phyloP scores from a whole-genome alignment of 1,140 invertebrate genomes.

The Listronotus oregonensis region DNA sequence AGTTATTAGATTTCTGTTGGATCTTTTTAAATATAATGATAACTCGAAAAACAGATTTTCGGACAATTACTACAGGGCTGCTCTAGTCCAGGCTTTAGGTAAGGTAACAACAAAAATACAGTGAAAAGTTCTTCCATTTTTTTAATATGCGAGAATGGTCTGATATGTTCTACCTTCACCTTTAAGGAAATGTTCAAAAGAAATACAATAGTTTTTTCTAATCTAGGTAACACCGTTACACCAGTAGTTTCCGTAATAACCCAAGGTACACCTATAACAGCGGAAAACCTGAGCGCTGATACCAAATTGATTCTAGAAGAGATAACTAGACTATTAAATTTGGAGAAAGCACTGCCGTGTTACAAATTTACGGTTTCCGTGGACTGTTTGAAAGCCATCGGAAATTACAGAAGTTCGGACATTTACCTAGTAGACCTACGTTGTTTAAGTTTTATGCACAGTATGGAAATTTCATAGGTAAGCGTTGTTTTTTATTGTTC shows the following conservation, averaged over 20 bases:
- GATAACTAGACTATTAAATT: conserved; percentile 82
- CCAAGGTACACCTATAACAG: conserved; percentile 79
- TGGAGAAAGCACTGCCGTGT: conserved; percentile 93
- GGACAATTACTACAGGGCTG: conserved; percentile 85
- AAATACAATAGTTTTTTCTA: too few species aligned
- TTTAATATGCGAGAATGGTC: too few species aligned
- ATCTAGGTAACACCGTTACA: conserved; percentile 71
- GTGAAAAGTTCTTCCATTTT: too few species aligned
- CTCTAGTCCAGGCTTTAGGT: conserved; percentile 88
- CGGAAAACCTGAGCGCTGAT: conserved; percentile 84
- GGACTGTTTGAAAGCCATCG: conserved; percentile 89
- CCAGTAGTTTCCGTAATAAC: conserved; percentile 88
- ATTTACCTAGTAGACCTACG: conserved; percentile 86
- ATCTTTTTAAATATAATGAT: conserved; percentile 98
- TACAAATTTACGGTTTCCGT: conserved; percentile 92
- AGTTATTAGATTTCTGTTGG: conserved; percentile 89
- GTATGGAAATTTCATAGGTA: conserved; percentile 87
- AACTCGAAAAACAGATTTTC: conserved; percentile 93
- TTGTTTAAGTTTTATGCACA: conserved; percentile 89
- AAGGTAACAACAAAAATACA: not conserved
- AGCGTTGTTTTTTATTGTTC: conserved; percentile 24
- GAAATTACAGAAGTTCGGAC: conserved; percentile 91
- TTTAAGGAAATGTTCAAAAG: too few species aligned
- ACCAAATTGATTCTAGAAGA: conserved; percentile 87
- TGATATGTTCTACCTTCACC: too few species aligned